A percentile compares a stretch with the other conserved stretches of the same genome.
Conservation (phyloP, 2,888 invertebrate genomes). For the Lycaena phlaeas region DNA sequence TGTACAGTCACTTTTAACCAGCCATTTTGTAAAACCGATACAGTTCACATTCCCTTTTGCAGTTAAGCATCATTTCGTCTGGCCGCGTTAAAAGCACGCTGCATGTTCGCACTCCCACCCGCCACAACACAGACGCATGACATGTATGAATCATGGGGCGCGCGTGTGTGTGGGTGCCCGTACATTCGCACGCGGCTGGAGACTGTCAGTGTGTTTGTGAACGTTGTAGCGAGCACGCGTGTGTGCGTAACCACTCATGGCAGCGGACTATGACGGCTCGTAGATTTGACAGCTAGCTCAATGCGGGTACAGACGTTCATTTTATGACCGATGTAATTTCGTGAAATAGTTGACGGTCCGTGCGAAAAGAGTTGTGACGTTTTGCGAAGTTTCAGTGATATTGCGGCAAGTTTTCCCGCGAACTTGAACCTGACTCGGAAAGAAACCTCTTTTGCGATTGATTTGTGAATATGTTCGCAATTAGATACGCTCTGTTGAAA, state of each 20-base stretch:
- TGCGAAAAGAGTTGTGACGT: conserved; percentile 28
- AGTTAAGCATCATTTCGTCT: conserved; percentile 66
- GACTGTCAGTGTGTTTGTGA: conserved; percentile 66
- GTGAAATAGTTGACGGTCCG: conserved; percentile 55
- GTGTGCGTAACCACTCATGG: conserved; percentile 69
- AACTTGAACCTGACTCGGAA: conserved; percentile 44
- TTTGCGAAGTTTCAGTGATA: conserved; percentile 19
- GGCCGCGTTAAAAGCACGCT: conserved; percentile 68
- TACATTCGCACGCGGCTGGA: conserved; percentile 60
- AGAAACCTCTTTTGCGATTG: conserved; percentile 41
- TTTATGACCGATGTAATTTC: conserved; percentile 64
- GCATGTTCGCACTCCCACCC: conserved; percentile 73
- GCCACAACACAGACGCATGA: conserved; percentile 53
- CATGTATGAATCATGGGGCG: conserved; percentile 55
- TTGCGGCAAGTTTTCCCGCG: conserved; percentile 45
- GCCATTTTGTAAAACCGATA: conserved; percentile 63
- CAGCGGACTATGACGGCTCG: conserved; percentile 73
- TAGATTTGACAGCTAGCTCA: conserved; percentile 75
- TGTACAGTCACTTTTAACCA: conserved; percentile 44
- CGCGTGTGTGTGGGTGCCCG: conserved; percentile 48
- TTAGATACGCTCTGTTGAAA: conserved; percentile 56
- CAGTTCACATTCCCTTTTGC: conserved; percentile 52
- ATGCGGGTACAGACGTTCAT: conserved; percentile 73
- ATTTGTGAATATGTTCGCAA: conserved; percentile 64
- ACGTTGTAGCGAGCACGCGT: conserved; percentile 50